Evolutionary conservation across 2,113 vertebrate genomes (phyloP), one percentile per base, ranked within the genome.

Genomic region (Oxygymnocypris stewartii): DNA sequence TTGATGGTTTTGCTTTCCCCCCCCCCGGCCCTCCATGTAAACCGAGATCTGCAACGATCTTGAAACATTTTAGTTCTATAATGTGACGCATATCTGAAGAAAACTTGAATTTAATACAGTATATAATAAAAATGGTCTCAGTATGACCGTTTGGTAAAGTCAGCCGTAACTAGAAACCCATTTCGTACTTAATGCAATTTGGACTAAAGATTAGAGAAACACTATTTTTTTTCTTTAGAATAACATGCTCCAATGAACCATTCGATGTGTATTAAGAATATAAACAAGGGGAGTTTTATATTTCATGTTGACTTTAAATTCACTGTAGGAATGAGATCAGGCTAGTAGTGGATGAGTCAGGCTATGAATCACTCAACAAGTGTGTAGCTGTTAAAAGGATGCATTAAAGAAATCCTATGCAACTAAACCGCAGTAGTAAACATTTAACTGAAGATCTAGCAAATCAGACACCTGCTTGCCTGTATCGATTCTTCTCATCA

Each of bases 261-360:
- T 59, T 59, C 20, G 23, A 51, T 5, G 49, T 16, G 49, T 51
- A 16, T 51, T 16, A 51, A 51, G 49, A 51, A 51, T 51, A 51
- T 40, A 7, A 40, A 40, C 40, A 40, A 40, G 40, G 40, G 1
- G 40, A 40, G 40, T 40, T 49, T 49, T 49, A 12, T 59, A 23
- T 23, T 59, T 59, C 54, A 59, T 59, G 54, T 59, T 59, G 54
- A 59, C 54, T 59, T 59, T 23, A 59, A 59, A 8, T 59, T 59
- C 54, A 59, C 31, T 20, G 7, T 37, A 20, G 8, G 35, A 71
- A 71, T 71, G 67, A 37, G 31, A 71, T 71, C 31, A 37, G 49
- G 49, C 67, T 71, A 23, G 35, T 40, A 73, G 69, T 73, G 69
- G 69, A 73, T 73, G 18, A 73, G 18, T 71, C 35, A 71, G 16